These are phyloP conservation scores for Eupithecia tripunctaria DNA, from an alignment of 2,888 invertebrate genomes.

Conservation along the genomic window DNA sequence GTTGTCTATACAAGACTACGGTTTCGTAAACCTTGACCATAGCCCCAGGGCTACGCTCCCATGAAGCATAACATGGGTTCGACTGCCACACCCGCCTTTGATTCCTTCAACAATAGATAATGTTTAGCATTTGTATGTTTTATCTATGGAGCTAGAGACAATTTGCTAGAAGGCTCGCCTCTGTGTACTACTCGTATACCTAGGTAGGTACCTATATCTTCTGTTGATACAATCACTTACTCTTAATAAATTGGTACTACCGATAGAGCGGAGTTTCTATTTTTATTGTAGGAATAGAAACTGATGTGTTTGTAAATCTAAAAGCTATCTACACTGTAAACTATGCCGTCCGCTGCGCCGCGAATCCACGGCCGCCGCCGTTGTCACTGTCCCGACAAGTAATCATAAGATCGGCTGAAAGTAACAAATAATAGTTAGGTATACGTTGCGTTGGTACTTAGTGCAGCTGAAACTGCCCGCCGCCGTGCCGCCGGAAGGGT, in stretches of 20 bases:
- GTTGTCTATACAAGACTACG: neutral
- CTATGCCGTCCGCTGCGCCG: too few species aligned
- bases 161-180: neutral
- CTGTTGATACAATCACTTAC: neutral
- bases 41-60: slow-evolving; percentile 9
- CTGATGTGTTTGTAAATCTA: too few species aligned
- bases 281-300: too few species aligned
- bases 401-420: neutral
- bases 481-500: too few species aligned
- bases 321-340: too few species aligned
- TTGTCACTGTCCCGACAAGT: too few species aligned
- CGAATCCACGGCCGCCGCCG: too few species aligned
- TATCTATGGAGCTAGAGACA: neutral
- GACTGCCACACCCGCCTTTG: slow-evolving; percentile 17
- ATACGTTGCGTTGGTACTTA: too few species aligned
- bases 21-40: slow-evolving; percentile 18
- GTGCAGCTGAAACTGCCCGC: too few species aligned
- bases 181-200: neutral
- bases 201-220: neutral
- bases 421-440: neutral
- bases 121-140: slow-evolving; percentile 13
- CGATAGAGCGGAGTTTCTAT: neutral
- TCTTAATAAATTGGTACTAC: neutral
- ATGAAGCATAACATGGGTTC: slow-evolving; percentile 20
- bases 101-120: slow-evolving; percentile 19